A percentile compares a stretch with the other conserved stretches of the same genome.
Conservation (phyloP, 2,797 vertebrate genomes). For the Sebastes hubbsi region DNA sequence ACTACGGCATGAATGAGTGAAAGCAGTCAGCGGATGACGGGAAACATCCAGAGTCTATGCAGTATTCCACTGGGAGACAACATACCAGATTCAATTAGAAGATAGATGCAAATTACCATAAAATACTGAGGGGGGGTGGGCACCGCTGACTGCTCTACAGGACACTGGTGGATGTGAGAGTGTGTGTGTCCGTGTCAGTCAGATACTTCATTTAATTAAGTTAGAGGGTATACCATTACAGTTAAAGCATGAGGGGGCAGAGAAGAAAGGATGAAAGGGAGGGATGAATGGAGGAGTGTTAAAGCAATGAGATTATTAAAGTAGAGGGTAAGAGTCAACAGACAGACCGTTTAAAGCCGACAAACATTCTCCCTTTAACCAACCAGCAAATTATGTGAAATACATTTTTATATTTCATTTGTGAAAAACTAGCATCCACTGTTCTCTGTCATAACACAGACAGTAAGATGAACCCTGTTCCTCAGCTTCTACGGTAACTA, state of each 20-base stretch:
- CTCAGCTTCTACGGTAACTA: no score
- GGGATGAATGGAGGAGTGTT: conserved; percentile 34
- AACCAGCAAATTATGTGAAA: not conserved
- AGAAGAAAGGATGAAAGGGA: conserved; percentile 3
- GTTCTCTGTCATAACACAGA: not conserved
- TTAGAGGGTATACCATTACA: conserved; percentile 63
- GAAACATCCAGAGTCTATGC: conserved; percentile 12
- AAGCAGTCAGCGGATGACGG: conserved; percentile 13
- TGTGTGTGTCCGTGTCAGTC: conserved; percentile 22
- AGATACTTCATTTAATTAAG: conserved; percentile 70
- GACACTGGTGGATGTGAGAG: not conserved
- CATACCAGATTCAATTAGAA: conserved; percentile 58
- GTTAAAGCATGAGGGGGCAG: conserved; percentile 35
- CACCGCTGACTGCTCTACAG: not conserved
- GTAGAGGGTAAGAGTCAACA: not conserved
- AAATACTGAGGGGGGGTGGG: conserved; percentile 3
- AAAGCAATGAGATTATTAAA: conserved; percentile 60
- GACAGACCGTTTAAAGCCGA: not conserved
- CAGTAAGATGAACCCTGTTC: no score
- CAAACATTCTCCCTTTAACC: not conserved
- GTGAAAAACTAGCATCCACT: not conserved
- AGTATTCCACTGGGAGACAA: conserved; percentile 22
- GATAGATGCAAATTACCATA: conserved; percentile 60
- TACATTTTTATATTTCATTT: not conserved
- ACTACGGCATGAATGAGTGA: not conserved